Percentiles rank a stretch among this genome's conserved stretches.
phyloP scores from a whole-genome alignment of 2,113 vertebrate genomes.

The Gasterosteus aculeatus region DNA sequence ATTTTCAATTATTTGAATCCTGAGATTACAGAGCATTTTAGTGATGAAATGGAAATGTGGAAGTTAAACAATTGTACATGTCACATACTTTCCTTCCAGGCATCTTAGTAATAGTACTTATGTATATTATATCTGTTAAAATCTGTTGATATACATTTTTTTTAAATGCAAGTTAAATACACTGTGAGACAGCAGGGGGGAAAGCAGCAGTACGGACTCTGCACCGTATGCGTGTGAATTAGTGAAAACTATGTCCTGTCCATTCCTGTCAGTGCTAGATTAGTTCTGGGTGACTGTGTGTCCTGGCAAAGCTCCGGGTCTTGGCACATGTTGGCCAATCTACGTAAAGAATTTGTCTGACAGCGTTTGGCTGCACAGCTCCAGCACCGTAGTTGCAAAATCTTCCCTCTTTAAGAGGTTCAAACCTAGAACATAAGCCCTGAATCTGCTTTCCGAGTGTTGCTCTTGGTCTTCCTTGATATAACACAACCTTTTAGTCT shows the following conservation, averaged over 20 bases:
- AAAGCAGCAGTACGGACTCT: conserved; percentile 22
- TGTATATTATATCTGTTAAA: conserved; percentile 8
- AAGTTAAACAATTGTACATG: not conserved
- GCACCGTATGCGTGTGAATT: conserved; percentile 31
- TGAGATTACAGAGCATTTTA: not conserved
- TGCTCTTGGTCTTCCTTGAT: conserved; percentile 57
- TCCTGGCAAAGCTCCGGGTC: conserved; percentile 55
- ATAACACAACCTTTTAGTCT: conserved; percentile 71
- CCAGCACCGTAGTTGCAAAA: conserved; percentile 35
- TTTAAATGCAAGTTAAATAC: conserved; percentile 18
- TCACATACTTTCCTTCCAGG: not conserved
- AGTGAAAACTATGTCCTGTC: conserved; percentile 44
- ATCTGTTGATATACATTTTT: not conserved
- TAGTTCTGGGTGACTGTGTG: conserved; percentile 63
- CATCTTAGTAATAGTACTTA: conserved; percentile 2
- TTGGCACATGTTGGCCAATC: conserved; percentile 55
- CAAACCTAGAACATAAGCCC: conserved; percentile 58
- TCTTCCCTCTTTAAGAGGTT: conserved; percentile 44
- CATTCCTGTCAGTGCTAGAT: conserved; percentile 54
- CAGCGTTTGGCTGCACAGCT: conserved; percentile 54
- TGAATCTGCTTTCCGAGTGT: conserved; percentile 42
- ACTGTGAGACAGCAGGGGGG: conserved; percentile 6
- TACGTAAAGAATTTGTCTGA: conserved; percentile 54
- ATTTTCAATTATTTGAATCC: not conserved
- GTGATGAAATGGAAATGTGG: conserved; percentile 3